Evolutionary conservation across 2,888 invertebrate species (phyloP).

Genomic region (Cryptocheilus praepositus): DNA sequence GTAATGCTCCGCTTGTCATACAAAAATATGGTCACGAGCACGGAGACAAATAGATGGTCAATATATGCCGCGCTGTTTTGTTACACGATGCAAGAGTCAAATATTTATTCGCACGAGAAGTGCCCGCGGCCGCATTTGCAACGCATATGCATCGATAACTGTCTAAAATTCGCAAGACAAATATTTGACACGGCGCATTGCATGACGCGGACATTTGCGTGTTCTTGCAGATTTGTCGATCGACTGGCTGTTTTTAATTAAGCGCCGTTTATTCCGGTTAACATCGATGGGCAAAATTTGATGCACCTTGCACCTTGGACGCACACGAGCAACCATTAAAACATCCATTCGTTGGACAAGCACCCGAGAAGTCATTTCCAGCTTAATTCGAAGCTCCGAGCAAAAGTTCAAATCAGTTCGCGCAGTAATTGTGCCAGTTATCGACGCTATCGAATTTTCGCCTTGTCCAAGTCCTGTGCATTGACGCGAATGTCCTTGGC

Average conservation of each 20-base stretch:
- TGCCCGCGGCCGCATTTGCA: too few relatives aligned
- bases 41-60: too few relatives aligned
- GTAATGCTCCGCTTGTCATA: too few relatives aligned
- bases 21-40: too few relatives aligned
- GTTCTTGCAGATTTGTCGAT: neutral
- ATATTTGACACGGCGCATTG: too few relatives aligned
- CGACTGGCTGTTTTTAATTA: constrained; percentile 37
- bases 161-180: too few relatives aligned
- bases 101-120: too few relatives aligned
- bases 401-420: constrained; percentile 11
- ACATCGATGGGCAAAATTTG: constrained; percentile 38
- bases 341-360: constrained; percentile 38
- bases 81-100: too few relatives aligned
- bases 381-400: constrained; percentile 24
- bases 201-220: too few relatives aligned
- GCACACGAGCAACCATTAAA: constrained; percentile 38
- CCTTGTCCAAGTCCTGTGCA: constrained; percentile 26
- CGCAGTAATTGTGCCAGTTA: constrained; percentile 51
- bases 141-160: too few relatives aligned
- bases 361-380: constrained; percentile 40
- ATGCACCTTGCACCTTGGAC: constrained; percentile 21
- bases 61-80: too few relatives aligned
- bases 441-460: constrained; percentile 36
- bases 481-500: constrained; percentile 13
- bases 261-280: constrained; percentile 6